phyloP scores from a whole-genome alignment of 2,797 vertebrate species.

The Xiphorhynchus erythropygius region DNA sequence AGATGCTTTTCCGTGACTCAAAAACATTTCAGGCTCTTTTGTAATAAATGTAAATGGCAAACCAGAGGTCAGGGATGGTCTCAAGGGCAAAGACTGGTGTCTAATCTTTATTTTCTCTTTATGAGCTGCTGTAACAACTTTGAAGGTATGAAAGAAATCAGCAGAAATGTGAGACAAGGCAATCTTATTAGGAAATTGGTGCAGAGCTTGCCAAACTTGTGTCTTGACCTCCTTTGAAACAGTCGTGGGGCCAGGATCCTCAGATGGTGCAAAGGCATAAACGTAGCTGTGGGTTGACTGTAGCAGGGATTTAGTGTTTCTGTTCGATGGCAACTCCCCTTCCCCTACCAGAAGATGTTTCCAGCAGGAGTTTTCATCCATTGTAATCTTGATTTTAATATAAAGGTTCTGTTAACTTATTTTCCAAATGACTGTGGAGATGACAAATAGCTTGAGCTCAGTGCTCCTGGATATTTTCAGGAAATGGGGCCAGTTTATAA shows the following conservation, averaged over 20 bases:
- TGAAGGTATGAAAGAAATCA: conserved; percentile 60
- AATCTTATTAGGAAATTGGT: conserved; percentile 48
- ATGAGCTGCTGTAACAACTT: conserved; percentile 52
- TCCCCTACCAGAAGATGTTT: not conserved
- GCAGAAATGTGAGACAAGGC: conserved; percentile 53
- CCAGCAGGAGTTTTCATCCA: not conserved
- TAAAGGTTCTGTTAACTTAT: not conserved
- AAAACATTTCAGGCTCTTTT: conserved; percentile 54
- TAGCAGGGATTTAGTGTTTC: not conserved
- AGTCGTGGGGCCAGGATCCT: not conserved
- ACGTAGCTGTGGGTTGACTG: not conserved
- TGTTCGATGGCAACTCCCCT: not conserved
- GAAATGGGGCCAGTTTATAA: not conserved
- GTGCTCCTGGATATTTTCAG: not conserved
- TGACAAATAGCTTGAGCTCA: conserved; percentile 14
- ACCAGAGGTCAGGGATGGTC: conserved; percentile 64
- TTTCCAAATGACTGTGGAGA: conserved; percentile 1
- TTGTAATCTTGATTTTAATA: conserved; percentile 29
- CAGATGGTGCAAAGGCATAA: not conserved
- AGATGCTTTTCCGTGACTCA: conserved; percentile 37
- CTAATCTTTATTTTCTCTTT: conserved; percentile 68
- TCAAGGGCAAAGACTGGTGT: conserved; percentile 56
- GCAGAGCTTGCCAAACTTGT: conserved; percentile 22
- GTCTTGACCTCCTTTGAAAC: conserved; percentile 46
- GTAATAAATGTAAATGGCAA: conserved; percentile 68